phyloP scores from a whole-genome alignment of 2,888 invertebrate species.

The Busseola fusca region DNA sequence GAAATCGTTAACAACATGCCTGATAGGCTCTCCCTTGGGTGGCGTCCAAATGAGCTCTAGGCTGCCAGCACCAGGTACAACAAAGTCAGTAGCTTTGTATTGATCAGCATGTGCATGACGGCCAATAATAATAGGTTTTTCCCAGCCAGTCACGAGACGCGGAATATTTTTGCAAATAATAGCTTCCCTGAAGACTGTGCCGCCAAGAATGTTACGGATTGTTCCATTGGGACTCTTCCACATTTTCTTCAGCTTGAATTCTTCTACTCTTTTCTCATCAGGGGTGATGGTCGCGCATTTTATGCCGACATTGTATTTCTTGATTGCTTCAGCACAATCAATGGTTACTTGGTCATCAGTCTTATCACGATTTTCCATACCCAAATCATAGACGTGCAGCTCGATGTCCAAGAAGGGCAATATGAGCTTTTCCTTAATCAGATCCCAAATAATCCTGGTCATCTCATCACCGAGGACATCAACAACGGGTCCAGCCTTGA shows the following conservation, averaged over 20 bases:
- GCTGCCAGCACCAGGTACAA: conserved; percentile 97
- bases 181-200: conserved; percentile 95
- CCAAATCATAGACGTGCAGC: conserved; percentile 97
- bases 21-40: conserved; percentile 90
- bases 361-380: conserved; percentile 97
- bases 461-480: conserved; percentile 98
- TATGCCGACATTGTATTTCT: conserved; percentile 99
- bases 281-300: conserved; percentile 99
- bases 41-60: conserved; percentile 95
- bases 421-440: conserved; percentile 98
- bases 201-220: conserved; percentile 95
- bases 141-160: conserved; percentile 97
- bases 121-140: conserved; percentile 98
- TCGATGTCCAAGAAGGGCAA: conserved; percentile 98
- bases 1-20: conserved; percentile 94
- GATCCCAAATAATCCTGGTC: conserved; percentile 99
- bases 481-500: conserved; percentile 95
- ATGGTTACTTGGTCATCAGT: conserved; percentile 98
- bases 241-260: conserved; percentile 96
- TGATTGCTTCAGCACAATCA: conserved; percentile 98
- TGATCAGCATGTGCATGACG: conserved; percentile 99
- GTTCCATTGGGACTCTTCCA: conserved; percentile 97
- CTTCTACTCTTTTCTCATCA: conserved; percentile 98
- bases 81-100: conserved; percentile 98
- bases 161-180: conserved; percentile 98